Percentiles rank a stretch among this genome's conserved stretches.
These are phyloP conservation scores for Aquatica leii DNA, from an alignment of 2,888 invertebrate genomes.

Conservation along the genomic window DNA sequence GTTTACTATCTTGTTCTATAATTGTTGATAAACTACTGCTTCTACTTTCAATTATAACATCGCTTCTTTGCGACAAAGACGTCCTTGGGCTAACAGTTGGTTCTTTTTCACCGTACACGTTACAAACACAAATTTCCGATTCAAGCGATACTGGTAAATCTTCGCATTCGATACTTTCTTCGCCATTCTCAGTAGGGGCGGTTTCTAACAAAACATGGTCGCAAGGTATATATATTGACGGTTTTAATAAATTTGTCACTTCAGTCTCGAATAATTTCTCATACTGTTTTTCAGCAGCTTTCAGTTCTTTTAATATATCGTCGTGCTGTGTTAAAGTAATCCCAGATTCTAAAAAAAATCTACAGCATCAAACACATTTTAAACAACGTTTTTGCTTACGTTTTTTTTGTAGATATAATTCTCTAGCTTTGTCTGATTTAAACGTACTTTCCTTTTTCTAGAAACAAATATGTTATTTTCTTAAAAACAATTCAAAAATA, in stretches of 20 bases:
- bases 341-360: slow-evolving; percentile 22
- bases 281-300: slow-evolving; percentile 45
- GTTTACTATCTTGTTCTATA: too few relatives aligned
- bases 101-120: too few relatives aligned
- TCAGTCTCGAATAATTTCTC: slow-evolving; percentile 32
- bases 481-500: not conserved
- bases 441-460: not conserved
- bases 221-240: slow-evolving; percentile 40
- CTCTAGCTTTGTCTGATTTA: not conserved
- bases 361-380: too few relatives aligned
- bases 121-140: too few relatives aligned
- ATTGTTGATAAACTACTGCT: too few relatives aligned
- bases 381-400: not conserved
- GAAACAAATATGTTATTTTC: not conserved
- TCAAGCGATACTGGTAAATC: too few relatives aligned
- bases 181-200: not conserved
- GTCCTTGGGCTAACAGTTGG: too few relatives aligned
- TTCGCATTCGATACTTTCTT: not conserved
- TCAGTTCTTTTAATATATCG: slow-evolving; percentile 43
- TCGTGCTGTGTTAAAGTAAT: slow-evolving; percentile 19
- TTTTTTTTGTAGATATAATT: not conserved
- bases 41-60: too few relatives aligned
- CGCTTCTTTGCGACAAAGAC: too few relatives aligned
- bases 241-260: slow-evolving; percentile 39
- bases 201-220: slow-evolving; percentile 17